phyloP scores from a whole-genome alignment of 1,140 invertebrate genomes.

The Nasonia giraulti region DNA sequence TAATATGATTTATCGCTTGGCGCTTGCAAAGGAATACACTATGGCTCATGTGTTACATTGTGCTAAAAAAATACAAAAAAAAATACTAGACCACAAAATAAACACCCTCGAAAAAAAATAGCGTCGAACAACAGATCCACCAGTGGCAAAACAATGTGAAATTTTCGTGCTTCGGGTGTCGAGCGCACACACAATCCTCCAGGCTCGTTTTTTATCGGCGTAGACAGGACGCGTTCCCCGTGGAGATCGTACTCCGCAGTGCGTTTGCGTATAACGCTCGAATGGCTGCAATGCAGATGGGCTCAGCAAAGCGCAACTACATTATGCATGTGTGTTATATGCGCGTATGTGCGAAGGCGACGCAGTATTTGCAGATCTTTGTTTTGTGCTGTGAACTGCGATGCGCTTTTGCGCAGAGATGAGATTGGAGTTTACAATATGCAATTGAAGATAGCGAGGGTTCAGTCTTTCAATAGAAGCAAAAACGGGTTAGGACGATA shows the following conservation, averaged over 20 bases:
- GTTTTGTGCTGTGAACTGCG: background rate
- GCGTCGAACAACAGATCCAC: background rate
- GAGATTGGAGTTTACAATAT: background rate
- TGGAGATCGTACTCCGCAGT: background rate
- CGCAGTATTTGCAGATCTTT: background rate
- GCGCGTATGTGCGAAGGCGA: background rate
- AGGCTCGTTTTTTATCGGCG: background rate
- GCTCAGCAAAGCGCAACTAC: slow-evolving; percentile 7
- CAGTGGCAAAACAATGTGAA: background rate
- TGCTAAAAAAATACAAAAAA: too few relatives aligned
- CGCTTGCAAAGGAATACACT: too few relatives aligned
- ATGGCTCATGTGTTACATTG: too few relatives aligned
- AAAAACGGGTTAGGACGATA: slow-evolving; percentile 35
- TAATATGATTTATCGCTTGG: too few relatives aligned
- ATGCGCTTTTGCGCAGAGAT: too few relatives aligned
- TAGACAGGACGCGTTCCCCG: background rate
- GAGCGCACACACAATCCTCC: background rate
- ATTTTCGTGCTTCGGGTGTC: background rate
- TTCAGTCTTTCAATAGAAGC: background rate
- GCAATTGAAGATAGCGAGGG: slow-evolving; percentile 5
- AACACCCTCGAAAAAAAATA: background rate
- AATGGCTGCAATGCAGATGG: slow-evolving; percentile 4
- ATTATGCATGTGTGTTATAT: background rate
- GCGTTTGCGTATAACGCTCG: background rate
- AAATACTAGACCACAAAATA: background rate